Evolutionary conservation across 35 echinoderm and acorn worm genomes (phyloP).

Genomic region (Diadema setosum): DNA sequence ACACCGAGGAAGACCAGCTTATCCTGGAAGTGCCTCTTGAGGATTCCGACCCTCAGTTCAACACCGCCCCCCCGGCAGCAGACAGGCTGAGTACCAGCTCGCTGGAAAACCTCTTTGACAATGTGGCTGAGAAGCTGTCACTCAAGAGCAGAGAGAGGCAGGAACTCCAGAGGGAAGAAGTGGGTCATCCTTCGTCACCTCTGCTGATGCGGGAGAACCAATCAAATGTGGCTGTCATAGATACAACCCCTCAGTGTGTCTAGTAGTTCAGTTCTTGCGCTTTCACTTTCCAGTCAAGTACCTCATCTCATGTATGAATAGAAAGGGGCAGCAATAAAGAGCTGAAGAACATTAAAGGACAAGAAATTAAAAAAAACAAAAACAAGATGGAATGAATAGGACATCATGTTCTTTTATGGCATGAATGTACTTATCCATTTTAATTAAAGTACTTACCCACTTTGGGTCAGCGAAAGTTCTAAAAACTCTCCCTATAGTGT

Average conservation of each 20-base stretch:
- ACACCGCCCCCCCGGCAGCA: neutral
- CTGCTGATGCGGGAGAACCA: neutral
- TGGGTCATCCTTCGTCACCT: neutral
- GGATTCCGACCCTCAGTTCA: neutral
- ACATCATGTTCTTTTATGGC: too few species aligned
- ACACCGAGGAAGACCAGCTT: neutral
- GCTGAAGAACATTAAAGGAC: too few species aligned
- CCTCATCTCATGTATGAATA: too few species aligned
- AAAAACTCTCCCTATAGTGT: too few species aligned
- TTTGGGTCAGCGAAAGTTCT: too few species aligned
- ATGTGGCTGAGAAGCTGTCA: neutral
- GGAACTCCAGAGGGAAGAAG: neutral
- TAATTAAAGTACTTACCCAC: too few species aligned
- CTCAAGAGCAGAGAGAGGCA: neutral
- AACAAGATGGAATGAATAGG: too few species aligned
- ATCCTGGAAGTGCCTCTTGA: neutral
- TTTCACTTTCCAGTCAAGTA: too few species aligned
- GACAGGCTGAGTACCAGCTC: neutral
- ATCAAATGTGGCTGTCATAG: neutral
- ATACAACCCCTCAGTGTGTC: neutral
- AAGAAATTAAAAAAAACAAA: too few species aligned
- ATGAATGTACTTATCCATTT: too few species aligned
- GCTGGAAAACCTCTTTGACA: slow-evolving; percentile 6
- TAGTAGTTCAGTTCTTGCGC: neutral
- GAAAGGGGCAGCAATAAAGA: too few species aligned